Base-by-base conservation (phyloP, 2,888 invertebrate genomes). In the Trissoscelio sp. region DNA sequence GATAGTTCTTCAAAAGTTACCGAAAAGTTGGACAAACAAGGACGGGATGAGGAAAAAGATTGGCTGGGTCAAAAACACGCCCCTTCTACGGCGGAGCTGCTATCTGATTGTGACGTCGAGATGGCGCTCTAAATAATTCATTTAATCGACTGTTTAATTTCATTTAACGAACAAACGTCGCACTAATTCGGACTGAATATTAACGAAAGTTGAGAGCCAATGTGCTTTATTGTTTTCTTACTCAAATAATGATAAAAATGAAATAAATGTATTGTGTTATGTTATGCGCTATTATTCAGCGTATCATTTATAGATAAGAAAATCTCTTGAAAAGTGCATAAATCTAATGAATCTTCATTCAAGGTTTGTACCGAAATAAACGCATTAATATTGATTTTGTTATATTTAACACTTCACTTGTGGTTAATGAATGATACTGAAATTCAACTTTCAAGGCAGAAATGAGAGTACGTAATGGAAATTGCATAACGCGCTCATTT, bases 111-210 rank as follows among this genome's bases (percentile, higher is more conserved):
- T 60, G 55, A 55, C 20, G 85, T 79, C 37, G 82, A 83, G 58
- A 66, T 79, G 51, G 79, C 75, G 77, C 79, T 85, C 88, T 88
- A 83, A 58, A 74, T 75, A 75, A 79, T 28, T 62, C 14, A 28
- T 22, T 58, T 11, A 20, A 39, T 53, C 44, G 22, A 31, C 9
- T 34, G n/a, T 31, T 16, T 64, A 22, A 20, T 34, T 51, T 46
- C 0, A 53, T n/a, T 7, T 51, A 24, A 24, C 14, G 16, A 37
- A 37, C n/a, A 34, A 42, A 67, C 9, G 9, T 24, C 34, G 20
- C 44, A 11, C 44, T 69, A 42, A 44, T 12, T 69, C 9, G 5
- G 11, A 70, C n/a, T n/a, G 14, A 37, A 22, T 51, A 7, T 37
- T 9, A 28, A 67, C 67, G 67, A 31, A 55, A 67, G 55, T 31